Evolutionary conservation across 2,797 vertebrate genomes (phyloP).

Genomic region (Syngnathus rostellatus): DNA sequence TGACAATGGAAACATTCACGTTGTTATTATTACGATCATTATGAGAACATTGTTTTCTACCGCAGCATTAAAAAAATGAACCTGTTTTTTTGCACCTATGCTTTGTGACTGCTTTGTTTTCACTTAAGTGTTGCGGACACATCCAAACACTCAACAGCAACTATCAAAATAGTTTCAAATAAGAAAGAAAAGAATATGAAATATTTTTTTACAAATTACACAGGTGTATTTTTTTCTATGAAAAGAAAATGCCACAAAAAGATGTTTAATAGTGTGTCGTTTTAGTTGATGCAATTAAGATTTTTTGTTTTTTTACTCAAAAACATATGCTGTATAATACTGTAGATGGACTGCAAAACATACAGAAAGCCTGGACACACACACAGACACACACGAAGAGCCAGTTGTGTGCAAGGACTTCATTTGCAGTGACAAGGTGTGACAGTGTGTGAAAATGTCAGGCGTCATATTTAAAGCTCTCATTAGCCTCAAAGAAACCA

Average conservation of each 20-base stretch:
- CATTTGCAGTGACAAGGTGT: constrained; percentile 71
- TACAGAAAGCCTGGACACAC: not conserved
- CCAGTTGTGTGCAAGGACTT: constrained; percentile 43
- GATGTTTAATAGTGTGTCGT: too few relatives aligned
- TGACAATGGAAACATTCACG: constrained; percentile 74
- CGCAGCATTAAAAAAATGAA: constrained; percentile 96
- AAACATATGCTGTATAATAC: too few relatives aligned
- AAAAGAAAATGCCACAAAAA: too few relatives aligned
- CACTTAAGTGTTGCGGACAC: constrained; percentile 6
- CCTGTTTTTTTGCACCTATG: constrained; percentile 87
- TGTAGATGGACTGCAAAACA: too few relatives aligned
- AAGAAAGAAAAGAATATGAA: too few relatives aligned
- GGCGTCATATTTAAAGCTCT: constrained; percentile 72
- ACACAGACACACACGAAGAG: not conserved
- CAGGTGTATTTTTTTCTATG: too few relatives aligned
- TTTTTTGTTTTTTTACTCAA: too few relatives aligned
- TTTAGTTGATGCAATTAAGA: too few relatives aligned
- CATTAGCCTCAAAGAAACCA: constrained; percentile 77
- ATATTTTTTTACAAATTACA: too few relatives aligned
- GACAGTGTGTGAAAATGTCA: constrained; percentile 74
- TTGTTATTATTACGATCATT: constrained; percentile 75
- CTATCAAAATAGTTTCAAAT: too few relatives aligned
- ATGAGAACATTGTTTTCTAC: constrained; percentile 99
- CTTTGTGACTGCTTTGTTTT: constrained; percentile 24
- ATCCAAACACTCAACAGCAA: not conserved